Evolutionary conservation across 1,140 invertebrate species (phyloP), one percentile per base, ranked within the genome.

Genomic region (Drosophila bocki): DNA sequence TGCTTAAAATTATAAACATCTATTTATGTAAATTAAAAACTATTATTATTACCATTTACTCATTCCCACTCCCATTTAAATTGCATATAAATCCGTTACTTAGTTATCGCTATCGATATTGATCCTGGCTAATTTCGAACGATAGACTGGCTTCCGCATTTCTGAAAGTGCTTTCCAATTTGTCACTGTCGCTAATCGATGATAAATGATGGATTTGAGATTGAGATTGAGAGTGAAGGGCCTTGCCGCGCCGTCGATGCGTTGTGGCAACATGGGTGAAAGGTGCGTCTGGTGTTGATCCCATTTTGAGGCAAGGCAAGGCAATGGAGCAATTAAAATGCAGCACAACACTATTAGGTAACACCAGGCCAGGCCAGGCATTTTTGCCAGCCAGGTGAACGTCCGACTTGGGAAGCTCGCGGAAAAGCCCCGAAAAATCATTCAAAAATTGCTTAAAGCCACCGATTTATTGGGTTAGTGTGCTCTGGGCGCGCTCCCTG

Each of bases 381-480:
- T 50, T 26, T 35, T 26, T 26, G 61, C 32, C 29, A 26, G 62
- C 19, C 53, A 42, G 68, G 67, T 72, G 53, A 72, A 71, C 51
- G 65, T 71, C 65, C 37, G 26, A 61, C 37, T 22, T 22, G 63
- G 64, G 64, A 68, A 67, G 64, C 44, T 68, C 41, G 26, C 57
- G 61, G 37, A 50, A 71, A 50, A 48, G 53, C 53, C 67, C 35
- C 60, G 12, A 69, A 69, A 68, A 69, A 50, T 15, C 44, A 72
- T 32, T 51, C 45, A 37, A 32, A 45, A 47, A 48, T 39, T 71
- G 65, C 50, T 41, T 47, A 47, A 41, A 39, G 33, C 32, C 32
- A 11, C 42, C 65, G 67, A 72, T 72, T 72, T 72, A 65, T 37
- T 70, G 68, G 70, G 70, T 74, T 72, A 74, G 70, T 74, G 69